A percentile compares a stretch with the other conserved stretches of the same genome.
phyloP scores from a whole-genome alignment of 2,888 invertebrate species.

The Lydus trimaculatus region DNA sequence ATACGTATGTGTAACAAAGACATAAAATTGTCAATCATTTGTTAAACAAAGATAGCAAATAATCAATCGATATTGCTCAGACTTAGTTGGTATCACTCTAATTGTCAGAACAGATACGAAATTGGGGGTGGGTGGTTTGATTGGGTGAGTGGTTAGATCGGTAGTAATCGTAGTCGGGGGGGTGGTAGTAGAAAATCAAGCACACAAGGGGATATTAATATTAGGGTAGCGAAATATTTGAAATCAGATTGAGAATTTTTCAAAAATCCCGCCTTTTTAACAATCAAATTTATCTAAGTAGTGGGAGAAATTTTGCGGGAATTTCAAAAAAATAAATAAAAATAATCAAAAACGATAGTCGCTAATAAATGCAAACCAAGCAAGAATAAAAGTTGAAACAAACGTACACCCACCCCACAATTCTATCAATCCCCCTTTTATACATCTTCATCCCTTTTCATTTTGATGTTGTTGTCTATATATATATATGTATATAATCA shows the following conservation, averaged over 20 bases:
- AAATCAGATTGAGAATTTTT: neutral
- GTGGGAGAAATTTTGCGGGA: slow-evolving; percentile 5
- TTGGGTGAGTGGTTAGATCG: too few species aligned
- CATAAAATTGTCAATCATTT: slow-evolving; percentile 52
- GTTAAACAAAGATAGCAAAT: slow-evolving; percentile 45
- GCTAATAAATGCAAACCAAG: slow-evolving; percentile 43
- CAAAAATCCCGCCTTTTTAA: neutral
- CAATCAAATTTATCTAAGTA: neutral
- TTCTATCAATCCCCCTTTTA: slow-evolving; percentile 3
- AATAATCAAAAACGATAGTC: slow-evolving; percentile 42
- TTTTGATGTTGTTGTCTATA: slow-evolving; percentile 3
- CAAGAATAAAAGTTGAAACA: slow-evolving; percentile 39
- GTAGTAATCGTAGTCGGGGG: too few species aligned
- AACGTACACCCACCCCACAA: slow-evolving; percentile 10
- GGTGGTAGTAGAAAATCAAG: slow-evolving; percentile 6
- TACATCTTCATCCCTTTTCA: slow-evolving; percentile 10
- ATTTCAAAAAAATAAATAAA: slow-evolving; percentile 15
- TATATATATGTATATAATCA: slow-evolving; percentile 2
- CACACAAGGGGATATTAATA: slow-evolving; percentile 14
- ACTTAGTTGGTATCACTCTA: slow-evolving; percentile 60
- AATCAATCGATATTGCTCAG: slow-evolving; percentile 61
- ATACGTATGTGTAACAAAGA: slow-evolving; percentile 52
- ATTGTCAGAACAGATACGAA: slow-evolving; percentile 53
- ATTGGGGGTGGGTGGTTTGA: slow-evolving; percentile 29
- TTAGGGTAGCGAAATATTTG: slow-evolving; percentile 26